Percentiles rank a stretch among this genome's conserved stretches.
phyloP scores from a whole-genome alignment of 2,113 vertebrate species.

The Daphoenositta chrysoptera region DNA sequence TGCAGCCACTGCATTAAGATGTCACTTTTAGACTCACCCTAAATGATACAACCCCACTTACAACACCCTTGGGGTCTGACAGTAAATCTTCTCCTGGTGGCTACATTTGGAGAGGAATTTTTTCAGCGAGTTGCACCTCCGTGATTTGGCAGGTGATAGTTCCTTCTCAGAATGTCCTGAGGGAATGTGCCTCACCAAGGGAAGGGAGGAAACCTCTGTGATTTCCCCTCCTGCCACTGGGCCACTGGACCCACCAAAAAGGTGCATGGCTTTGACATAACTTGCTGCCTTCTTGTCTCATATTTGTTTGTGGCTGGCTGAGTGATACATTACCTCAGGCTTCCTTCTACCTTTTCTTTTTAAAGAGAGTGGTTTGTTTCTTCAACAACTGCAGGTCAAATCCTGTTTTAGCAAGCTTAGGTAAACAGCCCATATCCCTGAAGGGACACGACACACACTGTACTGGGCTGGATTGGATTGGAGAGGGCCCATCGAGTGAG shows the following conservation, averaged over 20 bases:
- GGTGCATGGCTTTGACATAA: background rate
- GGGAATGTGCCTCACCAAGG: background rate
- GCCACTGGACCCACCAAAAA: background rate
- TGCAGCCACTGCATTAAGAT: background rate
- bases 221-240: background rate
- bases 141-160: background rate
- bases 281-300: background rate
- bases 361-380: background rate
- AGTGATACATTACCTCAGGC: background rate
- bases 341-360: background rate
- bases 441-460: background rate
- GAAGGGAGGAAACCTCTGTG: background rate
- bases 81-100: background rate
- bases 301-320: background rate
- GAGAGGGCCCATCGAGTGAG: background rate
- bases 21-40: background rate
- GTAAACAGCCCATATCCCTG: background rate
- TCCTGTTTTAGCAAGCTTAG: background rate
- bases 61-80: background rate
- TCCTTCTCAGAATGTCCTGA: background rate
- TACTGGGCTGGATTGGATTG: background rate
- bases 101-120: background rate
- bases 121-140: rapidly evolving
- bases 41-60: background rate
- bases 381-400: background rate